Evolutionary conservation across 2,113 vertebrate genomes (phyloP).

Genomic region (Malurus cyaneus): DNA sequence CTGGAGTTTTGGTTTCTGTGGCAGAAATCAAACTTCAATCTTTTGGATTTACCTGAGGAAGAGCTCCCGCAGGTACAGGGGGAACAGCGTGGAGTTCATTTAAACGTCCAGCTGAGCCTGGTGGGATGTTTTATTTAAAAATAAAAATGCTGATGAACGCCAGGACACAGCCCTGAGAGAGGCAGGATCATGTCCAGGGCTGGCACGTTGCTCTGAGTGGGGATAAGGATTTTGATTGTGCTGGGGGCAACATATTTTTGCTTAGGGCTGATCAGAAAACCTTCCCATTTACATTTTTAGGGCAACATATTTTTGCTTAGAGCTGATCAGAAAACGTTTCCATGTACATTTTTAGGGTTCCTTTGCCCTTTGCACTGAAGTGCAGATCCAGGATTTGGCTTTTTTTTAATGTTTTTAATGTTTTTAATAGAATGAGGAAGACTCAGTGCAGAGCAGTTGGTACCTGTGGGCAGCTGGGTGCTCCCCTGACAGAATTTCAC

Average conservation of each 20-base stretch:
- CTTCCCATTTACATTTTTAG: not conserved
- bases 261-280: not conserved
- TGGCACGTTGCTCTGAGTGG: not conserved
- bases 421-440: not conserved
- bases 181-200: not conserved
- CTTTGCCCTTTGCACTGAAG: not conserved
- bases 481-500: not conserved
- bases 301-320: not conserved
- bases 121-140: not conserved
- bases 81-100: not conserved
- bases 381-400: not conserved
- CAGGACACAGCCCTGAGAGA: not conserved
- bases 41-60: not conserved
- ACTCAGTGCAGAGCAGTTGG: not conserved
- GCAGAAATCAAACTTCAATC: not conserved
- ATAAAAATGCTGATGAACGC: not conserved
- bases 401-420: no score
- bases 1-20: rapidly evolving
- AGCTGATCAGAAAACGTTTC: not conserved
- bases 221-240: not conserved
- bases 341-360: not conserved
- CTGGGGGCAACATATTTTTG: not conserved
- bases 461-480: not conserved
- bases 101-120: not conserved
- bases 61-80: rapidly evolving